phyloP scores from a whole-genome alignment of 2,797 vertebrate genomes.

The Platyrinchus mystaceus region DNA sequence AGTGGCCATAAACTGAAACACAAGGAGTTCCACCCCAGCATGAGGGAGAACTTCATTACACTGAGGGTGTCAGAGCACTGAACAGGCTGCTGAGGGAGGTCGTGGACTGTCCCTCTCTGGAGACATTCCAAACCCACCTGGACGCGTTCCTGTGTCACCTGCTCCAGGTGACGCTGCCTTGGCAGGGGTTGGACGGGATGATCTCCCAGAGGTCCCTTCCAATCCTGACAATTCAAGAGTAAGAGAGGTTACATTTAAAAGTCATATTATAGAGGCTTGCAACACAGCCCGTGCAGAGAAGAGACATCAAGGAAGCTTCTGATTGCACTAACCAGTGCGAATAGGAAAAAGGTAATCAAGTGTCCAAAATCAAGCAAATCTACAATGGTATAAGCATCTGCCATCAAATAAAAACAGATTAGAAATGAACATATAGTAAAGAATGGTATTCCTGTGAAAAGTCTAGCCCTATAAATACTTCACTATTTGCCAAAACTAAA shows the following conservation, averaged over 20 bases:
- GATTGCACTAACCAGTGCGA: neutral
- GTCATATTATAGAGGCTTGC: rapidly evolving
- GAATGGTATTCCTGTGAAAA: neutral
- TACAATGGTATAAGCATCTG: neutral
- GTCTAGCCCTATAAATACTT: neutral
- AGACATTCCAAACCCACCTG: neutral
- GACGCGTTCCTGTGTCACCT: rapidly evolving
- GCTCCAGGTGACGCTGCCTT: neutral
- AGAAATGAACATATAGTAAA: neutral
- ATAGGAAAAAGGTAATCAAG: neutral
- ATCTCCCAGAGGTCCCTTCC: neutral
- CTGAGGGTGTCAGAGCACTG: rapidly evolving
- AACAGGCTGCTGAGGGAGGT: neutral
- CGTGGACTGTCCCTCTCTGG: neutral
- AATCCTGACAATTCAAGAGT: neutral
- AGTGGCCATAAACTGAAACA: rapidly evolving
- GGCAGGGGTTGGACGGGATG: neutral
- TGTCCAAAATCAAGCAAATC: neutral
- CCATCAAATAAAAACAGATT: neutral
- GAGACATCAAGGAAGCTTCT: neutral
- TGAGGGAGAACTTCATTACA: neutral
- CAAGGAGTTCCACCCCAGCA: rapidly evolving
- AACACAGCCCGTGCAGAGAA: neutral
- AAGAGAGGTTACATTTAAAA: neutral
- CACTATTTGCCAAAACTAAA: neutral